Evolutionary conservation across 2,797 vertebrate species (phyloP).

Genomic region (Vireo griseus): DNA sequence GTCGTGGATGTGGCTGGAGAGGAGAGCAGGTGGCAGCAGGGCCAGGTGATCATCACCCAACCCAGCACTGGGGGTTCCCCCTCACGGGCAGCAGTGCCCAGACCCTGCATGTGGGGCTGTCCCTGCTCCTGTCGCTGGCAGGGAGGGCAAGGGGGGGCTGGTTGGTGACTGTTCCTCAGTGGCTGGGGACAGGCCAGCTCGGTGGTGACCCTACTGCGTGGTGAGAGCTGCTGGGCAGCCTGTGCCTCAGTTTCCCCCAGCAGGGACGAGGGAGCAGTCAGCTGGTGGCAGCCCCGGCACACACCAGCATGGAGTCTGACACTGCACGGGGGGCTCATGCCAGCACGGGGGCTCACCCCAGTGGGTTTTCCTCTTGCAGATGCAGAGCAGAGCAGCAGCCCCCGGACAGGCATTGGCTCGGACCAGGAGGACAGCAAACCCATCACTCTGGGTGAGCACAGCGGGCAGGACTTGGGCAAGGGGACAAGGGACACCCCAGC

Average conservation of each 20-base stretch:
- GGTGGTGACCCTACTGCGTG: accelerated
- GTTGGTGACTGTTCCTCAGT: accelerated
- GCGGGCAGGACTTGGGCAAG: not conserved
- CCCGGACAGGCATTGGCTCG: conserved; percentile 85
- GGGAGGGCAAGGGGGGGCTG: accelerated
- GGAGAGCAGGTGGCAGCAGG: not conserved
- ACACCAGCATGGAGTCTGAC: not conserved
- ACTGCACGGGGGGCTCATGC: not conserved
- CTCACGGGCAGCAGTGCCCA: not conserved
- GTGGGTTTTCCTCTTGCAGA: conserved; percentile 72
- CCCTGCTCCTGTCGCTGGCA: accelerated
- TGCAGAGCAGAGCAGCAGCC: conserved; percentile 89
- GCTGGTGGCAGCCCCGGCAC: not conserved
- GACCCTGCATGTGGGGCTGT: accelerated
- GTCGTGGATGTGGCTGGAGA: accelerated
- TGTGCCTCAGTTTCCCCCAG: not conserved
- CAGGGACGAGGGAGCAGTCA: accelerated
- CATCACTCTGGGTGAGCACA: conserved; percentile 84
- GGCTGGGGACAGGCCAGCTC: accelerated
- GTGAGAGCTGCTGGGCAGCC: not conserved
- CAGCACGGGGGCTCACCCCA: not conserved
- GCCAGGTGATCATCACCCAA: not conserved
- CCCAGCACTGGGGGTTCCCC: accelerated
- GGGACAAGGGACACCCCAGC: not conserved
- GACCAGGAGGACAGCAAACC: conserved; percentile 94